Percentiles rank a stretch among this genome's conserved stretches.
phyloP scores from a whole-genome alignment of 2,888 invertebrate species.

The Heteromurus nitidus region DNA sequence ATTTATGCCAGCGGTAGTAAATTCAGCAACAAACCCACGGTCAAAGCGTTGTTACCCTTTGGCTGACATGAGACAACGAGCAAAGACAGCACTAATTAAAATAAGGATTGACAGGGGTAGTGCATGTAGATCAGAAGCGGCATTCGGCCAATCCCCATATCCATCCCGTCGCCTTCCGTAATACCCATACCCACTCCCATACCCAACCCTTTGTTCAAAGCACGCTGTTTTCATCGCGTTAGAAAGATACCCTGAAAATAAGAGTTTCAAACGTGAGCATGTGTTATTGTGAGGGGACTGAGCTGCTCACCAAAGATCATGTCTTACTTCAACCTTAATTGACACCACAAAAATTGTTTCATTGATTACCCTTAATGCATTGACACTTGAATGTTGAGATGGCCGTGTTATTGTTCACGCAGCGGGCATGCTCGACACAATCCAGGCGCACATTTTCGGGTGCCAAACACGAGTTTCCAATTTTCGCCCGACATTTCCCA shows the following conservation, averaged over 20 bases:
- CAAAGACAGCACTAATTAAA: too few species aligned
- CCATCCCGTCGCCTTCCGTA: too few species aligned
- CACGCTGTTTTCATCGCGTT: conserved; percentile 67
- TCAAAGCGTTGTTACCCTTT: too few species aligned
- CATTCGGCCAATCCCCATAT: too few species aligned
- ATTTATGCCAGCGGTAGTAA: too few species aligned
- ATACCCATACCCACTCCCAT: too few species aligned
- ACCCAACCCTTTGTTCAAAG: too few species aligned
- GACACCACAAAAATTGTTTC: neutral
- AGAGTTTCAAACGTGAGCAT: neutral
- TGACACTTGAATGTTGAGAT: conserved; percentile 61
- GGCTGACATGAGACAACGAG: too few species aligned
- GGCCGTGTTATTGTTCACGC: conserved; percentile 60
- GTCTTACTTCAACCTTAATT: neutral
- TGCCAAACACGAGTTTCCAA: conserved; percentile 57
- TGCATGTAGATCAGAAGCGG: too few species aligned
- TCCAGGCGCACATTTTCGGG: conserved; percentile 60
- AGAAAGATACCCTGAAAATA: conserved; percentile 56
- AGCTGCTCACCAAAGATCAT: neutral
- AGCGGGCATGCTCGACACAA: conserved; percentile 70
- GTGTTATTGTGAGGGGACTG: neutral
- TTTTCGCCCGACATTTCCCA: conserved; percentile 71
- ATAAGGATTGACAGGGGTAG: too few species aligned
- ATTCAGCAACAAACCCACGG: too few species aligned
- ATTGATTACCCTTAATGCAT: conserved; percentile 49